Percentiles rank a stretch among this genome's conserved stretches.
These are phyloP conservation scores for Rhadina sibilatrix DNA, from an alignment of 2,113 vertebrate genomes.

Conservation along the genomic window DNA sequence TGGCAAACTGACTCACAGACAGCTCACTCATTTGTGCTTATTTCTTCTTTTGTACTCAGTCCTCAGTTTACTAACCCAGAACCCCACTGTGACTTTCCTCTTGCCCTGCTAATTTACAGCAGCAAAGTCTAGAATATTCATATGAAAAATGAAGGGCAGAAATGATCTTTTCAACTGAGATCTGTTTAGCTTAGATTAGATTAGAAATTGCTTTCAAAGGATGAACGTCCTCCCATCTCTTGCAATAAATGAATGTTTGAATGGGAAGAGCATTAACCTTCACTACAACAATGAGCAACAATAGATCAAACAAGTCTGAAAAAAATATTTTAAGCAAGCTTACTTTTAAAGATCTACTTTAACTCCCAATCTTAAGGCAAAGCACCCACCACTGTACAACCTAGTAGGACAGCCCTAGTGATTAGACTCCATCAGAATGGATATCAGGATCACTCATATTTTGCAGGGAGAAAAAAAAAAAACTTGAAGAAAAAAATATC, in stretches of 20 bases:
- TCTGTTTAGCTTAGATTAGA: not conserved
- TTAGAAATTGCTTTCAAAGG: not conserved
- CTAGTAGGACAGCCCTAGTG: not conserved
- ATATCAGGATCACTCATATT: not conserved
- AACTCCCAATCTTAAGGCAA: not conserved
- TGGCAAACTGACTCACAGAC: not conserved
- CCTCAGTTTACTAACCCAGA: not conserved
- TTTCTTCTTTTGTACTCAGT: not conserved
- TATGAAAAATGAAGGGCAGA: not conserved
- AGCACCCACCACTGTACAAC: not conserved
- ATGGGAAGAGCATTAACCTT: not conserved
- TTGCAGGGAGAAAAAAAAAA: not conserved
- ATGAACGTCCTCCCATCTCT: not conserved
- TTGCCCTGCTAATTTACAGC: not conserved
- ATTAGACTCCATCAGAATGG: not conserved
- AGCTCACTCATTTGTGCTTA: not conserved
- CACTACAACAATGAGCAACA: not conserved
- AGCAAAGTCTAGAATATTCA: not conserved
- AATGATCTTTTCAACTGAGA: not conserved
- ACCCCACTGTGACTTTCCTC: not conserved
- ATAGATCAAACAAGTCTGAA: not conserved
- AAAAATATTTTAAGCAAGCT: not conserved
- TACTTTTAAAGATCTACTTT: not conserved
- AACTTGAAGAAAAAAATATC: not conserved
- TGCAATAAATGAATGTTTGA: not conserved